Evolutionary conservation across 2,888 invertebrate genomes (phyloP).

Genomic region (Polyommatus icarus): DNA sequence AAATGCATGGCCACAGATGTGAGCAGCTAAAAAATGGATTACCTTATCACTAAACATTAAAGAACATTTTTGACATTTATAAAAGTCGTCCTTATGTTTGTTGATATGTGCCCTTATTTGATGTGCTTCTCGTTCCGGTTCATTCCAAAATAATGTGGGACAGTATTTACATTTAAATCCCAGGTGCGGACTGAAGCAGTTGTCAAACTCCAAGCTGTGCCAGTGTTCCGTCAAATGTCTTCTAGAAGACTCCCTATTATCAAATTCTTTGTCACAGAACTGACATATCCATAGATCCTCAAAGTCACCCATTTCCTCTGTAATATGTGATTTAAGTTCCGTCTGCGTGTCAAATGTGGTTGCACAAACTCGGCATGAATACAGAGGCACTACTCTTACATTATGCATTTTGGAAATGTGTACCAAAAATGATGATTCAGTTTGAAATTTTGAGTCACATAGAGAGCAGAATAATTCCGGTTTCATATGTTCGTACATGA

Average conservation of each 20-base stretch:
- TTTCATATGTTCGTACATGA: constrained; percentile 55
- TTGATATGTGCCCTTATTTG: constrained; percentile 62
- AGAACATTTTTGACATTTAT: constrained; percentile 64
- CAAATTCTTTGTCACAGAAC: constrained; percentile 75
- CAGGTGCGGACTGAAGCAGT: constrained; percentile 73
- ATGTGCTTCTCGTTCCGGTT: constrained; percentile 70
- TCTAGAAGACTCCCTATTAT: constrained; percentile 59
- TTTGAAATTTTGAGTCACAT: constrained; percentile 55
- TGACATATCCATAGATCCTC: constrained; percentile 75
- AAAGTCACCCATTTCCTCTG: constrained; percentile 63
- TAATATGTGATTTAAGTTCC: constrained; percentile 60
- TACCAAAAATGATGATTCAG: constrained; percentile 48
- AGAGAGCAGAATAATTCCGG: constrained; percentile 57
- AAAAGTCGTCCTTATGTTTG: constrained; percentile 61
- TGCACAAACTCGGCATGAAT: constrained; percentile 66
- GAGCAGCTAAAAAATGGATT: constrained; percentile 31
- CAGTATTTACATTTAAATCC: constrained; percentile 76
- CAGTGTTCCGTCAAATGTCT: constrained; percentile 64
- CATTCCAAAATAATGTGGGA: constrained; percentile 74
- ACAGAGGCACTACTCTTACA: constrained; percentile 59
- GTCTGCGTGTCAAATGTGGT: constrained; percentile 59
- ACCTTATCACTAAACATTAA: constrained; percentile 74
- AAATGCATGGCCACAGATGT: no score
- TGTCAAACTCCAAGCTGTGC: constrained; percentile 59
- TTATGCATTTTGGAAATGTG: constrained; percentile 69